Base-by-base conservation (phyloP, 1,140 invertebrate species). In the Lysiphlebus fabarum region DNA sequence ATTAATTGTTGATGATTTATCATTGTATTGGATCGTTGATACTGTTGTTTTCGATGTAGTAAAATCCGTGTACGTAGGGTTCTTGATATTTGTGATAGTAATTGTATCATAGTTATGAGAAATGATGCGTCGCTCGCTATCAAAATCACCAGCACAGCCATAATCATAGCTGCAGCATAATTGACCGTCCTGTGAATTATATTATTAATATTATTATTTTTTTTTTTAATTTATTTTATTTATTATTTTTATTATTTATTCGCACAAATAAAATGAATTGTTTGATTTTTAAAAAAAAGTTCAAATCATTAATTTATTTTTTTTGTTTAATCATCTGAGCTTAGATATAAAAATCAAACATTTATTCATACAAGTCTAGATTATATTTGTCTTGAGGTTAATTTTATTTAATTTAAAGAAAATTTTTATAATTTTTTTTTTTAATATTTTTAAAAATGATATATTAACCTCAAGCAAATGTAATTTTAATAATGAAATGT, bases 121-220 rank as follows among this genome's bases (percentile, higher is more conserved):
- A 70, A 53, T 26, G 67, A 67, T 6, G 56, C 62, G 53, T 61
- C 62, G 62, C 59, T 66, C 57, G 59, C 61, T 65, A 65, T 64
- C 75, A 69, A 75, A 47, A 76, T 75, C 72, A 75, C 79, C 74
- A 82, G 79, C 75, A 67, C 83, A 84, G 80, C 76, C 75, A 77
- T 81, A 80, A 82, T 82, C 82, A 82, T 82, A 82, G 78, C 82
- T 84, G 75, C 83, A 84, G 81, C 82, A 83, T 76, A 84, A 75
- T 71, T 80, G 77, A 76, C 83, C 83, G 76, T 84, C 81, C 83
- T 84, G 75, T 64, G 72, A 57, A 45, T 67, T 77, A 67, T 71
- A 56, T 57, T 67, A 62, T n/a, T n/a, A 57, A 45, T 67, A 77
- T 67, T 71, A 56, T 57, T 67, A n/a, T 4, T 7, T 47, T 47